phyloP scores from a whole-genome alignment of 2,113 vertebrate species.

The Strix uralensis region DNA sequence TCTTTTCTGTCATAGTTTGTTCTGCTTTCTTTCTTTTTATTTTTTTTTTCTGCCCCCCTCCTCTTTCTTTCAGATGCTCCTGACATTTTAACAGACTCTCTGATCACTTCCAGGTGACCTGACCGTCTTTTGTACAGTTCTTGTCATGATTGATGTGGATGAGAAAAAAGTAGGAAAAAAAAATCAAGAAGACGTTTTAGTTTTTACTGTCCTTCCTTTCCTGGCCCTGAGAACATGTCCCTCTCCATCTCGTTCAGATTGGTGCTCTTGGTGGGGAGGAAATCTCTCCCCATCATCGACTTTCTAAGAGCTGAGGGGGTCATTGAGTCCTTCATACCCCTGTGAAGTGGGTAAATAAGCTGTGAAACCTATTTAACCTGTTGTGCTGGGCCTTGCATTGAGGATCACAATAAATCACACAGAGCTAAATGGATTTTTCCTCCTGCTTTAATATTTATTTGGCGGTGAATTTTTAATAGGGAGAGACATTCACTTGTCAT shows the following conservation, averaged over 20 bases:
- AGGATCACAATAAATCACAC: neutral
- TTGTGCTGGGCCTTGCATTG: neutral
- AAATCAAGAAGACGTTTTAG: neutral
- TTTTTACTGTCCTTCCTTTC: neutral
- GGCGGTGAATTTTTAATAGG: conserved; percentile 37
- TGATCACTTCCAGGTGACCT: neutral
- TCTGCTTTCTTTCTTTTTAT: neutral
- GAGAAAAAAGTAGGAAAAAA: neutral
- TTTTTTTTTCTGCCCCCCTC: no score
- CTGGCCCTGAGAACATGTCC: neutral
- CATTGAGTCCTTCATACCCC: neutral
- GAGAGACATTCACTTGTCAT: neutral
- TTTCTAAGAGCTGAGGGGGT: neutral
- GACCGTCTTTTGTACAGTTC: neutral
- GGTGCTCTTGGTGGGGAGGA: neutral
- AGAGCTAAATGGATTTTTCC: neutral
- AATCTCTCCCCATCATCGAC: neutral
- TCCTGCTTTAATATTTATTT: conserved; percentile 37
- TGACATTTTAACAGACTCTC: neutral
- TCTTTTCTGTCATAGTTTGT: neutral
- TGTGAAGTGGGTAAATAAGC: neutral
- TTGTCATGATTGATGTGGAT: neutral
- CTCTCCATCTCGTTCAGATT: neutral
- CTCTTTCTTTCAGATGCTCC: neutral
- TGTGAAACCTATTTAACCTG: neutral